Evolutionary conservation across 1,140 invertebrate genomes (phyloP), one percentile per base, ranked within the genome.

Genomic region (Aphelenchoides besseyi): DNA sequence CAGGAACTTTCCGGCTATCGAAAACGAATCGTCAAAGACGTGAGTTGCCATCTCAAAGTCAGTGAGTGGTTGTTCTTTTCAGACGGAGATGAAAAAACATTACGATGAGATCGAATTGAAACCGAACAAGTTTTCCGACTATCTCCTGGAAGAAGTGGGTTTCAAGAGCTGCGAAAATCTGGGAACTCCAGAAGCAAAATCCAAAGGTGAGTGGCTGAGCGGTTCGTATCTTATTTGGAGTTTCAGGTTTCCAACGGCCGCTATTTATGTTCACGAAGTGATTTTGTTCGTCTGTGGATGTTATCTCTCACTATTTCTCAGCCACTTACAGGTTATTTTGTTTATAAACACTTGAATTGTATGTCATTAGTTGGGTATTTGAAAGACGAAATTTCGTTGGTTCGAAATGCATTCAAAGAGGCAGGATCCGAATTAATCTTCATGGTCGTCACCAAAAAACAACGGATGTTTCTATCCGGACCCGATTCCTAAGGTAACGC

Each of bases 1-100:
- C 96, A 98, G 85, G 89, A 90, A 59, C 97, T 69, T 32, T 36
- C 35, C 26, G 74, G 67, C n/a, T 82, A 82, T 48, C 55, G 64
- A 28, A 82, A 82, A 53, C 64, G 73, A 32, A 62, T 72, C 8
- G 79, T 73, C 48, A 70, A 66, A 48, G 74, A 52, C 28, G 79
- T 80, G 33, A 81, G 62, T 41, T 57, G 16, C 12, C 23, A 55
- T 16, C 16, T 70, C 32, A 12, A 16, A 76, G 2, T 2, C 16
- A 75, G 8, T 1, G 18, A 64, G 9, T n/a, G n/a, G n/a, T n/a
- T n/a, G 28, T 30, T 41, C 32, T 55, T 75, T 77, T 66, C 48
- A 76, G 76, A 28, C 69, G 9, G 74, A 77, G 23, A 52, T 78
- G 41, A 68, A 55, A n/a, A 54, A 73, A 1, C 74, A 62, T 41